phyloP scores from a whole-genome alignment of 2,888 invertebrate genomes.

The Corbicula japonica region DNA sequence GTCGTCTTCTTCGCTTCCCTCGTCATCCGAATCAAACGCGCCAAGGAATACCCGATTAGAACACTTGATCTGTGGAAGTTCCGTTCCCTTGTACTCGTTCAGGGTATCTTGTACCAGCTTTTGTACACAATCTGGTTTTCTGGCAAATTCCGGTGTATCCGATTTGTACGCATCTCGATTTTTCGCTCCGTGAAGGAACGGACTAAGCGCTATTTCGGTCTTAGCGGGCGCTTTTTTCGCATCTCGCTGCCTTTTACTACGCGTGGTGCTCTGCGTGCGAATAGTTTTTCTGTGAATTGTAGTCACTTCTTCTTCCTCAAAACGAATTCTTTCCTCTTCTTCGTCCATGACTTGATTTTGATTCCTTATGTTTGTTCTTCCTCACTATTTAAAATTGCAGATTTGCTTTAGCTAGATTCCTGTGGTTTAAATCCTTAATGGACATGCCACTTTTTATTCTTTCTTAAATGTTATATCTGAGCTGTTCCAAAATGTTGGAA shows the following conservation, averaged over 20 bases:
- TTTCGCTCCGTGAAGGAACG: constrained; percentile 56
- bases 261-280: constrained; percentile 47
- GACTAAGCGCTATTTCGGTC: constrained; percentile 46
- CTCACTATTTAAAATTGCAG: too few relatives aligned
- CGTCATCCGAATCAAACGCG: constrained; percentile 57
- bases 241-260: constrained; percentile 30
- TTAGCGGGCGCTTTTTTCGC: constrained; percentile 8
- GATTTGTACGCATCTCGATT: constrained; percentile 7
- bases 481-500: too few relatives aligned
- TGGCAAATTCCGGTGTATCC: constrained; percentile 15
- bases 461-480: too few relatives aligned
- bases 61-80: constrained; percentile 21
- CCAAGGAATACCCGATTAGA: constrained; percentile 61
- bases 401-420: too few relatives aligned
- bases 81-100: constrained; percentile 46
- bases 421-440: too few relatives aligned
- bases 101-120: constrained; percentile 59
- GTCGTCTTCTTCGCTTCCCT: constrained; percentile 34
- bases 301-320: constrained; percentile 55
- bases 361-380: too few relatives aligned
- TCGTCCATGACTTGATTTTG: too few relatives aligned
- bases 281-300: constrained; percentile 51
- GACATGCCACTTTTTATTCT: too few relatives aligned
- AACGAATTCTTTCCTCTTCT: constrained; percentile 48
- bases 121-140: constrained; percentile 48